A percentile compares a stretch with the other conserved stretches of the same genome.
Evolutionary conservation across 2,113 vertebrate genomes (phyloP).

Genomic region (Lagopus muta): DNA sequence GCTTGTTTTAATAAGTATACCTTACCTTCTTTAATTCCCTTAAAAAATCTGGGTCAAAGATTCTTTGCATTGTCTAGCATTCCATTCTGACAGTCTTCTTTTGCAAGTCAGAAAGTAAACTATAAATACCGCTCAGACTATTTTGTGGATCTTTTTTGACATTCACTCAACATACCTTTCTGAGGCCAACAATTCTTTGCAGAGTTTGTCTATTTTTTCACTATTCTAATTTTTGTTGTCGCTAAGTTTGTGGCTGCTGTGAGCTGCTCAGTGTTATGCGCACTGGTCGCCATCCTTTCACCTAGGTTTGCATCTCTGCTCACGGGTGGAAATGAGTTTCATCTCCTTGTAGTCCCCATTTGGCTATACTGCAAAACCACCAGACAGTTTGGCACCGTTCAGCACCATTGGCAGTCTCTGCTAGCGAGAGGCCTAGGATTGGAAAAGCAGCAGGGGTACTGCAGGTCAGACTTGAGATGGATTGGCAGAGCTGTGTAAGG

Average conservation of each 20-base stretch:
- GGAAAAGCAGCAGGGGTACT: constrained; percentile 53
- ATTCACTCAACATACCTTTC: background rate
- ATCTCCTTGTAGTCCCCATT: constrained; percentile 30
- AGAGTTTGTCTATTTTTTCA: background rate
- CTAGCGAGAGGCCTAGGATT: constrained; percentile 20
- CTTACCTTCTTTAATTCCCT: constrained; percentile 58
- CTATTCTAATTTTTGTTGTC: background rate
- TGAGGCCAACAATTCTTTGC: background rate
- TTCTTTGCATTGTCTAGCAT: constrained; percentile 57
- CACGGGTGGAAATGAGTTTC: constrained; percentile 19
- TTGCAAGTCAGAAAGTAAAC: constrained; percentile 30
- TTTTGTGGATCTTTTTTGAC: background rate
- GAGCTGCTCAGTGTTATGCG: background rate
- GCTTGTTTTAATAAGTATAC: constrained; percentile 71
- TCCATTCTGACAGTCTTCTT: constrained; percentile 39
- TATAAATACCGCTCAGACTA: background rate
- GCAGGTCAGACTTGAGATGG: constrained; percentile 32
- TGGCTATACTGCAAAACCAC: constrained; percentile 56
- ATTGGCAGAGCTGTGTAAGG: background rate
- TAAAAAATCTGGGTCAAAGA: constrained; percentile 66
- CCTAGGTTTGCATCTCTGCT: background rate
- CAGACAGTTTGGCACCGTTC: constrained; percentile 62
- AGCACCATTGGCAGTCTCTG: constrained; percentile 31
- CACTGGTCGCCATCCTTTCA: background rate
- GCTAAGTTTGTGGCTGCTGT: background rate